These are phyloP conservation scores for Sterrhoptilus dennistouni DNA, from an alignment of 2,113 vertebrate species.

Conservation along the genomic window DNA sequence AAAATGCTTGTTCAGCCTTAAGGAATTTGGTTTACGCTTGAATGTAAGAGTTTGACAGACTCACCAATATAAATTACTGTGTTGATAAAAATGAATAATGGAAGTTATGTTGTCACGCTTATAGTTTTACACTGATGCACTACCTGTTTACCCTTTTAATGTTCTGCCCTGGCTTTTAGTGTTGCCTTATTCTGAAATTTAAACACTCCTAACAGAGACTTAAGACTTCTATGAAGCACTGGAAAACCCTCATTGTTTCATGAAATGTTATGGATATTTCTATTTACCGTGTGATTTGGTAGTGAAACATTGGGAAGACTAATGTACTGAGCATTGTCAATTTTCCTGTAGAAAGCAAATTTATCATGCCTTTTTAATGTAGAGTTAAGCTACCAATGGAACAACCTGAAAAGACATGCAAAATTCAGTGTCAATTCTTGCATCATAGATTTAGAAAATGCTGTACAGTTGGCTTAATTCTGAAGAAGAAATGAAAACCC, in stretches of 20 bases:
- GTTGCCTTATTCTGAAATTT: neutral
- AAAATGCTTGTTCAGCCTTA: neutral
- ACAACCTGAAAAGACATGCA: neutral
- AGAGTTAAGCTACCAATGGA: neutral
- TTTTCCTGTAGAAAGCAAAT: neutral
- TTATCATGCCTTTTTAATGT: neutral
- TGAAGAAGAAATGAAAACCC: neutral
- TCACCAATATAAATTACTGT: neutral
- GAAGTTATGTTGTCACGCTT: neutral
- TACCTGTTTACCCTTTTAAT: neutral
- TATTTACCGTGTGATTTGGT: neutral
- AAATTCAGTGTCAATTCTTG: neutral
- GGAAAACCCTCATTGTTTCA: neutral
- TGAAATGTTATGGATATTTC: neutral
- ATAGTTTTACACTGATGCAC: neutral
- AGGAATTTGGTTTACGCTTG: neutral
- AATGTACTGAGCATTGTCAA: neutral
- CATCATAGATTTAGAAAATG: neutral
- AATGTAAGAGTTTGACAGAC: neutral
- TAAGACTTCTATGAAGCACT: neutral
- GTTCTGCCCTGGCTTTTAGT: neutral
- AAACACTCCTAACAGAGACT: neutral
- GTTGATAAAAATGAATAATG: neutral
- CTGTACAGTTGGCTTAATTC: neutral
- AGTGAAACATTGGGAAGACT: neutral